These are phyloP conservation scores for Diarsia rubi DNA, from an alignment of 2,888 invertebrate genomes.

Conservation along the genomic window DNA sequence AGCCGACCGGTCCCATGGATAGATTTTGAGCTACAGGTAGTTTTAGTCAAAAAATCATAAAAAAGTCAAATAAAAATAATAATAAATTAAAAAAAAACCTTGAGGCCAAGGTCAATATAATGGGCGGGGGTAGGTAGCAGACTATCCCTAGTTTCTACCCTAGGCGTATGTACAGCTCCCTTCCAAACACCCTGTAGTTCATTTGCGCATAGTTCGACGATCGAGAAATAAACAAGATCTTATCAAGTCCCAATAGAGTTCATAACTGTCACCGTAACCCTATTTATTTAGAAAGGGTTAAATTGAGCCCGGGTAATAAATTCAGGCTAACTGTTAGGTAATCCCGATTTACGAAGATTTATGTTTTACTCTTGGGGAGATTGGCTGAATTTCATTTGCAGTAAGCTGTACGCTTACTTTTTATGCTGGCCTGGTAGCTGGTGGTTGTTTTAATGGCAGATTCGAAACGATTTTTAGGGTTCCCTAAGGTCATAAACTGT, in stretches of 20 bases:
- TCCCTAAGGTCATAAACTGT: background rate
- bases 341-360: constrained; percentile 57
- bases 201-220: background rate
- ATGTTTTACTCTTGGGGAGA: constrained; percentile 56
- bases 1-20: too few relatives aligned
- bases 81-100: too few relatives aligned
- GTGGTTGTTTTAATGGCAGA: background rate
- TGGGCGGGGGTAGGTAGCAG: too few relatives aligned
- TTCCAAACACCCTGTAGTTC: too few relatives aligned
- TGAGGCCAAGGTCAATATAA: too few relatives aligned
- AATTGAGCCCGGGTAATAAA: constrained; percentile 61
- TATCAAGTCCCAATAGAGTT: constrained; percentile 51
- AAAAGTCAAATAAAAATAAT: too few relatives aligned
- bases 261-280: constrained; percentile 47
- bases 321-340: constrained; percentile 52
- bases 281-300: constrained; percentile 56
- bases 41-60: too few relatives aligned
- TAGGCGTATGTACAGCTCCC: too few relatives aligned
- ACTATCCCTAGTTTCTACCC: too few relatives aligned
- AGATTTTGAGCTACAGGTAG: too few relatives aligned
- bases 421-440: constrained; percentile 64
- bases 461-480: background rate
- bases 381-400: constrained; percentile 52
- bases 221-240: background rate
- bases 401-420: constrained; percentile 49